Evolutionary conservation across 2,888 invertebrate species (phyloP), one percentile per base, ranked within the genome.

Genomic region (Arctia plantaginis): DNA sequence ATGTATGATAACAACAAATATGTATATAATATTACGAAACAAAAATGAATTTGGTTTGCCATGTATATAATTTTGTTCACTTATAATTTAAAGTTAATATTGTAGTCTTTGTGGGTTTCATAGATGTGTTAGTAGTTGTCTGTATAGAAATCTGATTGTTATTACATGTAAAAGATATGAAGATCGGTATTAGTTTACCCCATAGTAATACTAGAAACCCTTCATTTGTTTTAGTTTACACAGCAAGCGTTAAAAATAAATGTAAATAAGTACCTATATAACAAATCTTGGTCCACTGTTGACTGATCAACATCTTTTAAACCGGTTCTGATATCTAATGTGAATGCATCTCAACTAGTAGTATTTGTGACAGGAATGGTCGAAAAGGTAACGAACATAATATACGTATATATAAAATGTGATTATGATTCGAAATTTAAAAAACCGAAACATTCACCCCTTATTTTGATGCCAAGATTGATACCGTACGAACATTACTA

Each of bases 1-100:
- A 91, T 89, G 71, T 78, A 91, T 92, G 77, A 92, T 93, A 80
- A 93, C 90, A 83, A 90, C 90, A 69, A 80, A 51, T 82, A 82
- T 77, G 81, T 77, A 33, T 80, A 72, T 55, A 66, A 66, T 41
- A 41, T 66, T 41, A 72, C 64, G 3, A 64, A 12, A 59, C n/a
- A n/a, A n/a, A n/a, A 65, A 65, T 65, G 1, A 27, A 59, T 59
- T 59, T 23, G 15, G 33, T 71, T 30, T 41, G 62, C 27, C 69
- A 55, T 69, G 39, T 69, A 27, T 13, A 69, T 69, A 39, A 59
- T 55, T 69, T 59, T 27, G 20, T 69, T 62, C 59, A 69, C 20
- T 69, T 59, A 41, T 41, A 35, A 51, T 55, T 69, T 15, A 10
- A 55, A 55, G 8, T 69, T 55, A n/a, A 69, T 69, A n/a, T 35